phyloP scores from a whole-genome alignment of 2,113 vertebrate genomes.

The Hepsetus odoe region DNA sequence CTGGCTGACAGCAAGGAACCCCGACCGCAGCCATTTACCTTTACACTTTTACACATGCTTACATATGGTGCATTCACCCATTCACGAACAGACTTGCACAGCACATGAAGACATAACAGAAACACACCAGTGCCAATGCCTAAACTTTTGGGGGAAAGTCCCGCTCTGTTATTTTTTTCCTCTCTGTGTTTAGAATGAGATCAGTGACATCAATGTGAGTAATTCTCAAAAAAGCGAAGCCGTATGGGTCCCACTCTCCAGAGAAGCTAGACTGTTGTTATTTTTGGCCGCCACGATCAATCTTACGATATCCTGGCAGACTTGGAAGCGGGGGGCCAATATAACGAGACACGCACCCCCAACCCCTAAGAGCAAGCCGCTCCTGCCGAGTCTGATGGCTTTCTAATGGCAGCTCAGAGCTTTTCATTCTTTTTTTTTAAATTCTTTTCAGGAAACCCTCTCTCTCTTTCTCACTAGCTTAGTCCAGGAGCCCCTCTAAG shows the following conservation, averaged over 20 bases:
- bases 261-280: conserved; percentile 61
- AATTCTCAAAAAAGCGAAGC: conserved; percentile 50
- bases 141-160: background rate
- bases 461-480: conserved; percentile 31
- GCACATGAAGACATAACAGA: conserved; percentile 36
- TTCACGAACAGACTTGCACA: conserved; percentile 4
- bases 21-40: conserved; percentile 32
- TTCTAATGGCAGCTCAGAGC: conserved; percentile 55
- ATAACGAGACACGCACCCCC: conserved; percentile 44
- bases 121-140: background rate
- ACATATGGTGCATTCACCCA: background rate
- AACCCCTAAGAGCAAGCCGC: conserved; percentile 34
- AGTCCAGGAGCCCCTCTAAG: conserved; percentile 49
- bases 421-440: conserved; percentile 55
- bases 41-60: conserved; percentile 22
- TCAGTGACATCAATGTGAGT: conserved; percentile 57
- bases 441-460: conserved; percentile 37
- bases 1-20: background rate
- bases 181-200: conserved; percentile 53
- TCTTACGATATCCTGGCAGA: conserved; percentile 60
- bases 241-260: conserved; percentile 35
- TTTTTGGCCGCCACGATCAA: conserved; percentile 58
- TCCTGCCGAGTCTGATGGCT: conserved; percentile 55
- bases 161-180: background rate
- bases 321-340: conserved; percentile 46